phyloP scores from a whole-genome alignment of 1,140 invertebrate species.

The Drosophila nigrodunni region DNA sequence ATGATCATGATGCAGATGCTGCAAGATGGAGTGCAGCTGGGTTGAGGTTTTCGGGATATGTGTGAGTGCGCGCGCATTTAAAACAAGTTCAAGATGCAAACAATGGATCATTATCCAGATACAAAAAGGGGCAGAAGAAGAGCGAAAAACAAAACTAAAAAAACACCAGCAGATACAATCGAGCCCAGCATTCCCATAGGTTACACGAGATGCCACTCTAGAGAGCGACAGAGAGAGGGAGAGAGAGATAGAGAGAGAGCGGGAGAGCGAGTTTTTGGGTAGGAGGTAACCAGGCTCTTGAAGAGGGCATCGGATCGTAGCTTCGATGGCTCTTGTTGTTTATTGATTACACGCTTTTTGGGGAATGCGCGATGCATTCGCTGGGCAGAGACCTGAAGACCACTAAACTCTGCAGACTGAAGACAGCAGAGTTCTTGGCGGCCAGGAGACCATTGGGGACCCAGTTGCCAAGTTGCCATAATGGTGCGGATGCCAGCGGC shows the following conservation, averaged over 20 bases:
- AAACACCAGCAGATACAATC: conserved; percentile 69
- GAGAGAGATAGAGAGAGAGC: neutral
- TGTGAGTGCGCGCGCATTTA: conserved; percentile 69
- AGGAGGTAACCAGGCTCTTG: conserved; percentile 14
- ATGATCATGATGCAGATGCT: conserved; percentile 10
- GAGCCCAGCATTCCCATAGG: conserved; percentile 75
- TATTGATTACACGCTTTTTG: conserved; percentile 83
- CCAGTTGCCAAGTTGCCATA: conserved; percentile 61
- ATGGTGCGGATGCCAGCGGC: conserved; percentile 82
- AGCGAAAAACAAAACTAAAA: conserved; percentile 20
- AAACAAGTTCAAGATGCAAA: conserved; percentile 83
- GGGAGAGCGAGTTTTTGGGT: neutral
- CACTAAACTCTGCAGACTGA: neutral
- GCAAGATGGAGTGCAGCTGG: conserved; percentile 60
- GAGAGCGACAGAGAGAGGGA: neutral
- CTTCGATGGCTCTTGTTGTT: conserved; percentile 80
- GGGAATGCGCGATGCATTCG: conserved; percentile 76
- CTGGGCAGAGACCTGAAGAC: conserved; percentile 28
- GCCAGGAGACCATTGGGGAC: neutral
- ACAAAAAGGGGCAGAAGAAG: conserved; percentile 52
- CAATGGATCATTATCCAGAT: conserved; percentile 80
- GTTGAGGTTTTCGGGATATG: conserved; percentile 15
- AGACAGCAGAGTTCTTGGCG: neutral
- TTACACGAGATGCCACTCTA: conserved; percentile 70
- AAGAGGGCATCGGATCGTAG: conserved; percentile 57